Evolutionary conservation across 2,797 vertebrate species (phyloP).

Genomic region (Cyclura pinguis): DNA sequence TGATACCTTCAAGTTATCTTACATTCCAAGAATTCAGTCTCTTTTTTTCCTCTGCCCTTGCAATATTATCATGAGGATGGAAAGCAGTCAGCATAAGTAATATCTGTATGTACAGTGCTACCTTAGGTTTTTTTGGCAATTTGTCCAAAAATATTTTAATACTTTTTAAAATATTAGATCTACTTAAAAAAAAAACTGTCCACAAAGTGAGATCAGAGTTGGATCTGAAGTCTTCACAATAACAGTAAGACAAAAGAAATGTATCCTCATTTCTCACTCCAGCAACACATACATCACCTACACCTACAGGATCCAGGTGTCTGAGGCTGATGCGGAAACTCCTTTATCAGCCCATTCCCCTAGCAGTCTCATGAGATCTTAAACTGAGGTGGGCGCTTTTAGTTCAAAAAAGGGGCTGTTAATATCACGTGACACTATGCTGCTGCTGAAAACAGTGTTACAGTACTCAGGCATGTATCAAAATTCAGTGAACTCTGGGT

Average conservation of each 20-base stretch:
- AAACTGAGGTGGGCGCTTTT: not conserved
- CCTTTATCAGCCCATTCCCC: not conserved
- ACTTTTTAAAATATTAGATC: not conserved
- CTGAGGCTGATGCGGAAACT: not conserved
- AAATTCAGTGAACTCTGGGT: not conserved
- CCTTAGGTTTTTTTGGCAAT: not conserved
- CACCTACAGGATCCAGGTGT: not conserved
- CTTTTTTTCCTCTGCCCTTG: not conserved
- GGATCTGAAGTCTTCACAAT: conserved; percentile 79
- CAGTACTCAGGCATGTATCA: not conserved
- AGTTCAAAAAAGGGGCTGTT: not conserved
- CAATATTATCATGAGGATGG: not conserved
- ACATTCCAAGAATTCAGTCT: not conserved
- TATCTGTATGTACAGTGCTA: not conserved
- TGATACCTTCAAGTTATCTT: not conserved
- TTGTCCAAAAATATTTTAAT: not conserved
- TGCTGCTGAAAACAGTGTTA: not conserved
- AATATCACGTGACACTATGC: not conserved
- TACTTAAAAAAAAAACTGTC: not conserved
- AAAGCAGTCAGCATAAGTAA: not conserved
- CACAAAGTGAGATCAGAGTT: conserved; percentile 79
- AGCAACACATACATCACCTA: not conserved
- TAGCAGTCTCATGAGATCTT: not conserved
- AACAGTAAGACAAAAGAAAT: conserved; percentile 65
- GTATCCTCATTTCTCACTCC: conserved; percentile 79